Base-by-base conservation (phyloP, 2,888 invertebrate genomes). In the Chouioia cunea region DNA sequence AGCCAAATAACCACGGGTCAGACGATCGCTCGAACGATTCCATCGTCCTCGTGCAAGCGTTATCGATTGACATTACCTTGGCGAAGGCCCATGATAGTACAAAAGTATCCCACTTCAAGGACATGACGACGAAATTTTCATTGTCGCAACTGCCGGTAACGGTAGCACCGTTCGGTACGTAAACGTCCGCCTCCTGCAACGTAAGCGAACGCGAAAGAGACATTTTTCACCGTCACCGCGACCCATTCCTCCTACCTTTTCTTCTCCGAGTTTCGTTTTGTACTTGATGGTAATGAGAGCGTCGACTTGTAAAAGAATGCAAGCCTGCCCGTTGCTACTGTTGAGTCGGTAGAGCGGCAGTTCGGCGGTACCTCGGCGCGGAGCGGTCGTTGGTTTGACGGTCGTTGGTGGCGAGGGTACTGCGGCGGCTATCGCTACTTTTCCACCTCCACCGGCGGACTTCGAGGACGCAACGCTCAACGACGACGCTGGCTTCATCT, bases 301-400 rank as follows among this genome's bases (percentile, higher is more conserved):
- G 82, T 95, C 95, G 22, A 93, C 92, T 75, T 90, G 90, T 43
- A 95, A 88, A 36, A 95, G 86, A 75, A 95, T 94, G 81, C 95
- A 95, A 0, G 94, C 93, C 74, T 91, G 91, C 1, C 92, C 93
- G 65, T 90, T 90, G 74, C 90, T 89, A 50, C 90, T 89, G 76
- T 90, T 89, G 43, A 93, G 87, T 54, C 93, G 89, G 81, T 93
- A 94, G 14, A 91, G 86, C 2, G 81, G 85, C 60, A 79, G 73
- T 16, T 80, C 80, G 62, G 75, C 65, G 47, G 76, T 74, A 23
- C 14, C 89, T 88, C 23, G 89, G 87, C 78, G 88, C 86, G 81
- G 62, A 80, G 84, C 67, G 82, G 84, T 84, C 83, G 79, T 76
- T 4, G 76, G 74, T 15, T 72, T 73, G 18, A 71, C 65, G 23